Conservation (phyloP, 2,797 vertebrate species). For the Enoplosus armatus region DNA sequence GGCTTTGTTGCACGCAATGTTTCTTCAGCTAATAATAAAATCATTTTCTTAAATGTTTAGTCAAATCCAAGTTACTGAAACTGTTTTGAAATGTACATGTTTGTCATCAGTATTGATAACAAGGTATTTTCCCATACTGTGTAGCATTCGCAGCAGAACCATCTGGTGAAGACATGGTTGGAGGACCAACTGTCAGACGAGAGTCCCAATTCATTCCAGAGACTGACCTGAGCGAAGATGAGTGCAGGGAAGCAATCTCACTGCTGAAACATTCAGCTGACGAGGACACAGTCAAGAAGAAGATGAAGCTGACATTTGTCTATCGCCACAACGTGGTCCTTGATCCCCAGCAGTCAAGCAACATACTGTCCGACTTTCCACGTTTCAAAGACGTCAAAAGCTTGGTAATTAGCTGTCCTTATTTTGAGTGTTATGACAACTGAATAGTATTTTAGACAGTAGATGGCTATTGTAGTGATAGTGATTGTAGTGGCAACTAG, state of each 20-base stretch:
- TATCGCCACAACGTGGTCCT: constrained; percentile 48
- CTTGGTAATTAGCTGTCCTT: constrained; percentile 19
- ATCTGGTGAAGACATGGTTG: constrained; percentile 14
- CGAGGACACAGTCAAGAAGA: constrained; percentile 58
- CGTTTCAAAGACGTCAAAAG: constrained; percentile 24
- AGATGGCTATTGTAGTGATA: background rate
- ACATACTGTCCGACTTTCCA: constrained; percentile 52
- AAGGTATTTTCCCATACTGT: no score
- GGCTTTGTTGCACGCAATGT: no score
- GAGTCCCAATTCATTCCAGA: constrained; percentile 55
- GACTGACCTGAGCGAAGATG: constrained; percentile 47
- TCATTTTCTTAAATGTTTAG: background rate
- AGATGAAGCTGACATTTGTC: constrained; percentile 62
- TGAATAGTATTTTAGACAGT: background rate
- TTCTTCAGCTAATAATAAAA: no score
- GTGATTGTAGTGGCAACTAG: background rate
- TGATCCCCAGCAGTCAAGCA: constrained; percentile 44
- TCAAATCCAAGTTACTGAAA: background rate
- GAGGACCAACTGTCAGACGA: no score
- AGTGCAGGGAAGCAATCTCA: constrained; percentile 54
- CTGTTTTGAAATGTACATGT: background rate
- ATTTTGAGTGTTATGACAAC: background rate
- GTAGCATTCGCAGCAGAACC: constrained; percentile 27
- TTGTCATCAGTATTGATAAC: background rate
- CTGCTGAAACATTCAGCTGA: constrained; percentile 61